Evolutionary conservation across 2,113 vertebrate genomes (phyloP), one percentile per base, ranked within the genome.

Genomic region (Psammodynastes pulverulentus): DNA sequence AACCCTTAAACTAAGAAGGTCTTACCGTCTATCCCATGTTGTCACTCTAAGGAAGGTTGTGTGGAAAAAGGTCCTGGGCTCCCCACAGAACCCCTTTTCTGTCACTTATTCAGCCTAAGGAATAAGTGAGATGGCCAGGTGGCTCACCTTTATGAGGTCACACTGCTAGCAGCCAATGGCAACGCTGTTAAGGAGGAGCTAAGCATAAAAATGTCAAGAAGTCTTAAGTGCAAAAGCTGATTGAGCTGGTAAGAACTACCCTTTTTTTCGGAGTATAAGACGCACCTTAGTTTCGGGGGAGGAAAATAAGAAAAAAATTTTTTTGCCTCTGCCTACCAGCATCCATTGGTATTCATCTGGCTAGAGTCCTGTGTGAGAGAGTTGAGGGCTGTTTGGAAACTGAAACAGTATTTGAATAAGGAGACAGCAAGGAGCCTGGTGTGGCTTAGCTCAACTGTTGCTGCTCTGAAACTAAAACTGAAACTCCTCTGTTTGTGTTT

Each of bases 61-160:
- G 23, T 79, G 19, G 9, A 86, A 52, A 58, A 23, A 29, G 79
- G 13, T 84, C 7, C 84, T 43, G 46, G 53, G 46, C n/a, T 67
- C 84, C 19, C 54, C 34, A 90, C 48, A 86, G 79, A 90, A 86
- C 23, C 89, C 24, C 13, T 23, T 58, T 52, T 43, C 84, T 72
- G 34, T 58, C 39, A 24, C 67, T 56, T 10, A 34, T 9, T 49
- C 62, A 39, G n/a, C 62, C 52, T 19, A 39, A 43, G 26, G 24
- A 53, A 62, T 15, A 88, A n/a, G 45, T 89, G 45, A 85, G 34
- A 89, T 45, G 52, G 92, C 9, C 21, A 48, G 84, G n/a, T 62
- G 90, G 53, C 87, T 93, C 89, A 62, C 92, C 90, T 91, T 88
- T 91, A 84, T 91, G 90, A 93, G 79, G 90, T 67, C 87, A 93